Base-by-base conservation (phyloP, 2,797 vertebrate species). In the Aphelocoma californica region DNA sequence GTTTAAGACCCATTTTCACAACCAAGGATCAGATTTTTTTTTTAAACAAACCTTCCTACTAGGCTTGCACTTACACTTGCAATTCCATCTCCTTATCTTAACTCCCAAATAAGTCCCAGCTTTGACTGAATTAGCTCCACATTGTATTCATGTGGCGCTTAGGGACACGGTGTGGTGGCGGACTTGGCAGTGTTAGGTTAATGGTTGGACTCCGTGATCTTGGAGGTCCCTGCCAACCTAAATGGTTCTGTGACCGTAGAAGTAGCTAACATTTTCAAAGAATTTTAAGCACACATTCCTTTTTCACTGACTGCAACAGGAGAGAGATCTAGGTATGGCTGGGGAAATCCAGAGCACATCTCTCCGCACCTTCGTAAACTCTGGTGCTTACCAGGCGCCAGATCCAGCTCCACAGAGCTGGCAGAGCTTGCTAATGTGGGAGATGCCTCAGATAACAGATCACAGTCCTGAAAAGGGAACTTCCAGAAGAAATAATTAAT, bases 1-100 rank as follows among this genome's bases (percentile, higher is more conserved):
- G 40, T 86, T 72, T 42, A 78, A 91, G 53, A 65, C 17, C 5
- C 6, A 36, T 69, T 81, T 93, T 66, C 83, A 84, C 81, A 95
- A 69, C 8, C 2, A 6, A 81, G 34, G 34, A 73, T 34, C 18
- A 61, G 32, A 18, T 51, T 66, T 40, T 51, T 64, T 50, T 47
- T 34, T 2, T 2, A 53, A 71, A 73, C 36, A 92, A 85, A 62
- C 32, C 28, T 7, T 79, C 38, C 29, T 87, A 20, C 6, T 61
- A 74, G 28, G 16, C 19, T 71, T 90, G n/a, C 53, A 40, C 45
- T 90, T 85, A 45, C 2, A 70, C 28, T 66, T 71, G 48, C 65
- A 90, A 74, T 75, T 90, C 57, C 34, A 40, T 66, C 58, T 83
- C 61, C 58, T 50, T 56, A n/a, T 44, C 86, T 88, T 79, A 83